Evolutionary conservation across 92 coral and sea anemone genomes (phyloP).

Genomic region (Palythoa grandis): DNA sequence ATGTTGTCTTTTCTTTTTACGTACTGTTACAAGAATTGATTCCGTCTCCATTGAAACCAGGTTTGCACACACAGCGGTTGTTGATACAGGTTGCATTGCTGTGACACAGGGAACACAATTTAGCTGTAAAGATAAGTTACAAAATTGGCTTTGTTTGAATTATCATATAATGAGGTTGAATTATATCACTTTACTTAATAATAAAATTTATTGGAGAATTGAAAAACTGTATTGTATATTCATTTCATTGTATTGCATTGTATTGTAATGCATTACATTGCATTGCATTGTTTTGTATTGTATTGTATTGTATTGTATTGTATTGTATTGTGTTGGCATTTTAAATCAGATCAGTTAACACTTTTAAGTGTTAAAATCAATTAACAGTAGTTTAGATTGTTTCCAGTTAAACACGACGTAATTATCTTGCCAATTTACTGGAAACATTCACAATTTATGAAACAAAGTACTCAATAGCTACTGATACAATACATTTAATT

Average conservation of each 20-base stretch:
- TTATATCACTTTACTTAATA: too few species aligned
- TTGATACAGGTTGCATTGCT: constrained; percentile 52
- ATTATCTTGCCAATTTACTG: too few species aligned
- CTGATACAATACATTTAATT: too few species aligned
- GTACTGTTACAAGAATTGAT: constrained; percentile 56
- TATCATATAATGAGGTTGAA: background rate
- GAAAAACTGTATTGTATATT: too few species aligned
- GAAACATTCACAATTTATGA: too few species aligned
- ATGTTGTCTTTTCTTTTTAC: background rate
- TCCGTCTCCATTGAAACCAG: constrained; percentile 64
- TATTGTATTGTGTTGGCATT: background rate
- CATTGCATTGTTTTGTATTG: background rate
- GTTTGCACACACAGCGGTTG: constrained; percentile 57
- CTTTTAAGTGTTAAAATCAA: too few species aligned
- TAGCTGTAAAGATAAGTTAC: constrained; percentile 34
- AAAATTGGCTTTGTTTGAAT: background rate
- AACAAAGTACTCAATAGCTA: too few species aligned
- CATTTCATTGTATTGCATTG: background rate
- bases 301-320: background rate
- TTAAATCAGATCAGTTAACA: too few species aligned
- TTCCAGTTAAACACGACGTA: too few species aligned
- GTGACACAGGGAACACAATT: constrained; percentile 48
- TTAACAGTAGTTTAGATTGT: too few species aligned
- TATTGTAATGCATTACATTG: background rate
- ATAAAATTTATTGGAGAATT: too few species aligned